phyloP scores from a whole-genome alignment of 2,888 invertebrate genomes.

The Metopia argyrocephala region DNA sequence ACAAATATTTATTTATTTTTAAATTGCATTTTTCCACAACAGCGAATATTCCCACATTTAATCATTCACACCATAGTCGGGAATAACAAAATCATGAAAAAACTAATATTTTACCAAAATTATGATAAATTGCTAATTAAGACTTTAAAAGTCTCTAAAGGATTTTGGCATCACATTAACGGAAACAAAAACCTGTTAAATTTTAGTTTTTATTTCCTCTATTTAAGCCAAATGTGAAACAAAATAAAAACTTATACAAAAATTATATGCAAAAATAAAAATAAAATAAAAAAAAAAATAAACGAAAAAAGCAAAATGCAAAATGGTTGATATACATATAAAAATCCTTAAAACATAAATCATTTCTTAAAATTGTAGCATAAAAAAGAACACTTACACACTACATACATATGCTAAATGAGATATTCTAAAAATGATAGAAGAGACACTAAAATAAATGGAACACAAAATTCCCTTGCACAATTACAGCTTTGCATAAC shows the following conservation, averaged over 20 bases:
- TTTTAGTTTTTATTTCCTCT: slow-evolving; percentile 15
- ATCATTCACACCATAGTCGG: neutral
- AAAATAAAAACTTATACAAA: neutral
- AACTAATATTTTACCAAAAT: neutral
- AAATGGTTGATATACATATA: slow-evolving; percentile 33
- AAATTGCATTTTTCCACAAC: no score
- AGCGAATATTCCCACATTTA: neutral
- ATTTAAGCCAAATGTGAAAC: slow-evolving; percentile 3
- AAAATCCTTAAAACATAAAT: slow-evolving; percentile 55
- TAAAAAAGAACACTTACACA: neutral
- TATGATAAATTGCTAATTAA: slow-evolving; percentile 52
- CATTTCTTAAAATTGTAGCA: slow-evolving; percentile 46
- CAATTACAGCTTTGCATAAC: neutral
- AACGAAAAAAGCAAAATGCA: neutral
- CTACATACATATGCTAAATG: neutral
- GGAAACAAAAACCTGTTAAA: neutral
- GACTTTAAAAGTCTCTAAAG: slow-evolving; percentile 9
- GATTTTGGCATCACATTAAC: slow-evolving; percentile 42
- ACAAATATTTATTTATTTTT: no score
- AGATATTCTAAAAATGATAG: neutral
- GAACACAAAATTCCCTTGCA: neutral
- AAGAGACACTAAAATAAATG: neutral
- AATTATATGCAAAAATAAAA: neutral
- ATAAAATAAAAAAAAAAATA: neutral
- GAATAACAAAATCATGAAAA: no score